phyloP scores from a whole-genome alignment of 35 echinoderm and acorn worm genomes.

The Anneissia japonica region DNA sequence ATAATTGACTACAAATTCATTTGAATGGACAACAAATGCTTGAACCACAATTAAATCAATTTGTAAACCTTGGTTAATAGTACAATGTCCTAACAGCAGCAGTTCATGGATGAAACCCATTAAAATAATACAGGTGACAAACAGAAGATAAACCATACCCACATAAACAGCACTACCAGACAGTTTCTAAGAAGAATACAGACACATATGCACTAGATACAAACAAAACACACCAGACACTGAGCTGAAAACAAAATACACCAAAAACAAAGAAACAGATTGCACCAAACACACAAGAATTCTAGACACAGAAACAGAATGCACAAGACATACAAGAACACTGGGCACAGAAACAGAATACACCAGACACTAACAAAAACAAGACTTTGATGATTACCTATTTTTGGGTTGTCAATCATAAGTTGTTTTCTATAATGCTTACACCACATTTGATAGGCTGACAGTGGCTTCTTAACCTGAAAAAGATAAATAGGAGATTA shows the following conservation, averaged over 20 bases:
- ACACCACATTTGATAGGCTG: slow-evolving; percentile 88
- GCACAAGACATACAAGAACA: not conserved
- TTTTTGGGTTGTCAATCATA: slow-evolving; percentile 59
- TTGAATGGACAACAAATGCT: not conserved
- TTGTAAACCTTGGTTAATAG: not conserved
- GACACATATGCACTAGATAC: no score
- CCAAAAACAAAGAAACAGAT: no score
- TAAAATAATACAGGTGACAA: no score
- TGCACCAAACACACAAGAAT: no score
- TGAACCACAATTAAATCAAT: not conserved
- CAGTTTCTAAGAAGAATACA: no score
- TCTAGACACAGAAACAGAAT: not conserved
- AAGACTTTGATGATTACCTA: slow-evolving; percentile 36
- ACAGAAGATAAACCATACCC: no score
- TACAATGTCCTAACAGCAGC: not conserved
- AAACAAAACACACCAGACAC: no score
- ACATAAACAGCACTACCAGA: no score
- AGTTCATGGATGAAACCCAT: not conserved
- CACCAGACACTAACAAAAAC: not conserved
- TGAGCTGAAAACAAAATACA: no score
- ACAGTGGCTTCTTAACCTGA: slow-evolving; percentile 40
- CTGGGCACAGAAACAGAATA: no score
- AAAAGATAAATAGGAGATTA: not conserved
- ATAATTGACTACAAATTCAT: not conserved
- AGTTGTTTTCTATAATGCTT: slow-evolving; percentile 53